Evolutionary conservation across 2,113 vertebrate genomes (phyloP).

Genomic region (Eupsittula cactorum): DNA sequence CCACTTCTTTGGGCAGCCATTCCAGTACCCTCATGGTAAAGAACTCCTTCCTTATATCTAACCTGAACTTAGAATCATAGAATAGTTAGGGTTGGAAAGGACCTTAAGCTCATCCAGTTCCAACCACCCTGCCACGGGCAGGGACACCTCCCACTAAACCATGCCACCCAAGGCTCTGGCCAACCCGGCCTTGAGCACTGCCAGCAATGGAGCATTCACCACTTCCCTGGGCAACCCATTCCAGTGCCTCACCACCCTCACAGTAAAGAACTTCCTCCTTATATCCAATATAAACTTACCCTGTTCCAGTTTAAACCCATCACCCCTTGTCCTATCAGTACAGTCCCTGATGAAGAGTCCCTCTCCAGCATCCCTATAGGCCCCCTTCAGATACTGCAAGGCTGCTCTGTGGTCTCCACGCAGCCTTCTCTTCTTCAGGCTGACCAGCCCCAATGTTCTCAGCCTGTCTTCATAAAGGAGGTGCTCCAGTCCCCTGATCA

Average conservation of each 20-base stretch:
- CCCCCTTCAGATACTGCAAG: not conserved
- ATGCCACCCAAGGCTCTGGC: too few relatives aligned
- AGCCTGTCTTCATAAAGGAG: too few relatives aligned
- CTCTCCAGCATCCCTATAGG: too few relatives aligned
- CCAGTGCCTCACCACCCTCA: not conserved
- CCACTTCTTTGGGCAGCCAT: too few relatives aligned
- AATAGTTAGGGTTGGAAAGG: not conserved
- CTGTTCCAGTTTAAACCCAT: not conserved
- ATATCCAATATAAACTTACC: not conserved
- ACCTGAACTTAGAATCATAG: too few relatives aligned
- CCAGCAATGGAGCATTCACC: not conserved
- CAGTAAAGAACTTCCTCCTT: not conserved
- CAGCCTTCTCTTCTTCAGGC: not conserved
- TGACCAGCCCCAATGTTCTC: too few relatives aligned
- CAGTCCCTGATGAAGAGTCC: not conserved
- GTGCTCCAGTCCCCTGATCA: too few relatives aligned
- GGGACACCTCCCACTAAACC: not conserved
- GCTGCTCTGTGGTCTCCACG: not conserved
- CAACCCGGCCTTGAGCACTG: not conserved
- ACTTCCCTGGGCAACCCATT: not conserved
- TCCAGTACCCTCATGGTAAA: too few relatives aligned
- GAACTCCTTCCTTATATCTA: too few relatives aligned
- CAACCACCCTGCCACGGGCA: not conserved
- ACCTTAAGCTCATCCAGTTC: not conserved
- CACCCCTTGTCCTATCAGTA: not conserved